Evolutionary conservation across 2,888 invertebrate species (phyloP).

Genomic region (Hirudinaria manillensis): DNA sequence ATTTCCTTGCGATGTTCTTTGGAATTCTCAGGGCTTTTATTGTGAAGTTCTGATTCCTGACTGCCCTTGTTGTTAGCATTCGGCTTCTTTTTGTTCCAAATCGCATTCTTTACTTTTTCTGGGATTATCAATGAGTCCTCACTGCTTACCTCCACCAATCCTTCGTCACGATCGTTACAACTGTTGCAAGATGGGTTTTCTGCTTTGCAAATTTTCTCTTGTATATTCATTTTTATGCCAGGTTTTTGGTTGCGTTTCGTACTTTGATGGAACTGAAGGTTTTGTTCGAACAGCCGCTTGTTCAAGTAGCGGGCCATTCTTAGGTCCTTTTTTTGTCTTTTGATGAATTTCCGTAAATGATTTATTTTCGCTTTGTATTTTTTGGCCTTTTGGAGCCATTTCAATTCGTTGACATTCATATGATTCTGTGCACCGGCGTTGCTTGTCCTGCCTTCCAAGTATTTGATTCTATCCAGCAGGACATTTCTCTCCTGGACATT

Average conservation of each 20-base stretch:
- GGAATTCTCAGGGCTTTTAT: neutral
- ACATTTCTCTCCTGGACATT: conserved; percentile 3
- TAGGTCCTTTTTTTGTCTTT: neutral
- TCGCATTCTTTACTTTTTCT: neutral
- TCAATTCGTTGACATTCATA: neutral
- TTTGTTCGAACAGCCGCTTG: conserved; percentile 13
- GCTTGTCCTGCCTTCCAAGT: neutral
- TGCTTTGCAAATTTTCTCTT: neutral
- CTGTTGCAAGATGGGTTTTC: neutral
- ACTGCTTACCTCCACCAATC: neutral
- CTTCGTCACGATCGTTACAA: neutral
- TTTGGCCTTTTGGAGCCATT: neutral
- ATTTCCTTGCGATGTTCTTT: neutral
- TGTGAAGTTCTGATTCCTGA: no score
- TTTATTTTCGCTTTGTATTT: conserved; percentile 5
- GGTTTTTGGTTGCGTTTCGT: neutral
- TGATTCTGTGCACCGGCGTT: neutral
- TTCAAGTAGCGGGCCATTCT: conserved; percentile 4
- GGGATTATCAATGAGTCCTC: conserved; percentile 11
- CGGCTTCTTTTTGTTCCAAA: conserved; percentile 15
- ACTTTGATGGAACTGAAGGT: conserved; percentile 10
- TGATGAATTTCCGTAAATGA: neutral
- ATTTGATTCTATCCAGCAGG: conserved; percentile 6
- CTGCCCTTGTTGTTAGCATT: neutral
- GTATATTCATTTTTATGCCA: no score